Evolutionary conservation across 1,140 invertebrate species (phyloP), one percentile per base, ranked within the genome.

Genomic region (Linepithema humile): DNA sequence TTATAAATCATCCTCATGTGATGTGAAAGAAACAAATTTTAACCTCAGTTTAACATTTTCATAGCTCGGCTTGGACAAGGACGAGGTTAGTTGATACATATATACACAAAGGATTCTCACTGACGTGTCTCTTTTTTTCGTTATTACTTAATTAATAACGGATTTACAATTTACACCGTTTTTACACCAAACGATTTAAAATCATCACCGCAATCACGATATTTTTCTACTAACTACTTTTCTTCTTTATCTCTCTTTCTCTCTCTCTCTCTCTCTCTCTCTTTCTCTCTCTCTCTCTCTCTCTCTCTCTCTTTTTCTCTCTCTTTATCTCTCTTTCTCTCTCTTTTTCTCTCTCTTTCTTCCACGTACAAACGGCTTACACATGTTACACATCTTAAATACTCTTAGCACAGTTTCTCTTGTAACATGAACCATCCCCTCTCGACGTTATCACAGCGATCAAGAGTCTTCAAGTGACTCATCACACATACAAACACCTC

Each of bases 31-130:
- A 92, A 91, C 91, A 64, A 91, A 89, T 92, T 93, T 93, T 94
- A 94, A 94, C 90, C 89, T 92, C 86, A 92, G 92, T 93, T 94
- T 94, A 92, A 94, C 92, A 89, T 94, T 96, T 96, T 95, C 96
- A 95, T 97, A 97, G 97, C 96, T 97, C 96, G 96, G 96, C 96
- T 96, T 97, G 96, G 96, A 97, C 96, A 97, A 96, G 95, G 96
- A 97, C 95, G 97, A 97, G 97, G 97, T 95, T 97, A 97, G 96
- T 95, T 93, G 75, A 87, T 85, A 89, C 75, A 91, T 90, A 89
- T 88, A 88, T 72, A 89, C 88, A 89, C 82, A 86, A 83, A 89
- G 83, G 70, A 90, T 85, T 86, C 82, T 92, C 87, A 93, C 72
- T 88, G 77, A 88, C 86, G 83, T 88, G 80, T 87, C 70, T n/a